A percentile compares a stretch with the other conserved stretches of the same genome.
These are phyloP conservation scores for Agrochola litura DNA, from an alignment of 2,888 invertebrate genomes.

Conservation along the genomic window DNA sequence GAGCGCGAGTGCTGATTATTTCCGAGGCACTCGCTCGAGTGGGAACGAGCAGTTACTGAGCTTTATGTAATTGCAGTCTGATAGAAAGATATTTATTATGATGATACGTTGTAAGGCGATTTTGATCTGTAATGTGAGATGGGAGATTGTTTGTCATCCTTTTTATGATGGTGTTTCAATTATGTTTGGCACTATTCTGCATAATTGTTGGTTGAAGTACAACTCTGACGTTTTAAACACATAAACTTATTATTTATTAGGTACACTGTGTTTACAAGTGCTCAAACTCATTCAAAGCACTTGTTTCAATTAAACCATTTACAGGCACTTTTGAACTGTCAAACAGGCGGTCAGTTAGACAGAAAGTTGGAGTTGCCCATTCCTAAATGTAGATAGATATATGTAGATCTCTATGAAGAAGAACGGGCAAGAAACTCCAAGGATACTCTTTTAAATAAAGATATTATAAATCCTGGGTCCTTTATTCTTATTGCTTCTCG, in stretches of 20 bases:
- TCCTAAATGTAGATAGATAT: too few species aligned
- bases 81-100: slow-evolving; percentile 59
- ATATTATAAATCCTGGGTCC: too few species aligned
- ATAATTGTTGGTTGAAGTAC: neutral
- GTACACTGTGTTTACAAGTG: neutral
- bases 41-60: slow-evolving; percentile 24
- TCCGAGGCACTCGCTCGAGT: slow-evolving; percentile 39
- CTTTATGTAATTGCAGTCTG: slow-evolving; percentile 59
- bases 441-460: too few species aligned
- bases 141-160: slow-evolving; percentile 15
- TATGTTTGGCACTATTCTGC: too few species aligned
- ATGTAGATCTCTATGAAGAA: too few species aligned
- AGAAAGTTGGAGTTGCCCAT: too few species aligned
- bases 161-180: slow-evolving; percentile 8
- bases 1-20: slow-evolving; percentile 58
- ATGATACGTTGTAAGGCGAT: slow-evolving; percentile 23
- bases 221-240: neutral
- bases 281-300: too few species aligned
- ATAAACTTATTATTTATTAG: neutral
- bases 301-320: too few species aligned
- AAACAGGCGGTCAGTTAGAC: too few species aligned
- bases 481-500: too few species aligned
- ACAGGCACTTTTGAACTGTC: too few species aligned
- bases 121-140: slow-evolving; percentile 25
- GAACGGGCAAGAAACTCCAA: too few species aligned